Conservation (phyloP, 2,888 invertebrate species). For the Scaptomyza cyrtandrae region DNA sequence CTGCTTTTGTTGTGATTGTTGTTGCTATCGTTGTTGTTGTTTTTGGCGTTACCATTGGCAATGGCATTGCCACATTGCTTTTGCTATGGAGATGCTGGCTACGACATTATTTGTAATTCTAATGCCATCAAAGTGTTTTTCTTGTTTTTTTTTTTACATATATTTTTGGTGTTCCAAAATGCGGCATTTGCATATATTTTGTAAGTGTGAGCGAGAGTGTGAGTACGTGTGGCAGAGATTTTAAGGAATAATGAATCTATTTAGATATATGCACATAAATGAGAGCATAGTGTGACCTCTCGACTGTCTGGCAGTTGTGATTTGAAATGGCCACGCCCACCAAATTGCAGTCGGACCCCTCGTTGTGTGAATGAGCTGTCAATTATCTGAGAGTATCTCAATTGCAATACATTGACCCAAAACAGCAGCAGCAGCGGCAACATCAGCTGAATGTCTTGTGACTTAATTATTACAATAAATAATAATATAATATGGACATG, state of each 20-base stretch:
- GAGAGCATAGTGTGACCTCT: slow-evolving; percentile 11
- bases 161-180: slow-evolving; percentile 34
- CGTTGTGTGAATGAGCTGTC: slow-evolving; percentile 22
- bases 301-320: neutral
- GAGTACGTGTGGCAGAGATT: slow-evolving; percentile 11
- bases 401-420: slow-evolving; percentile 53
- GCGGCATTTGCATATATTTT: slow-evolving; percentile 50
- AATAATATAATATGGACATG: slow-evolving; percentile 45
- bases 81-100: slow-evolving; percentile 38
- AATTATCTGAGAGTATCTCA: slow-evolving; percentile 44
- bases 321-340: slow-evolving; percentile 12
- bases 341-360: slow-evolving; percentile 14
- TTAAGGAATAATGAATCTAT: slow-evolving; percentile 5
- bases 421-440: neutral
- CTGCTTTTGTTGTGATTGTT: slow-evolving; percentile 11
- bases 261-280: neutral
- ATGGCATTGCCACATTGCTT: slow-evolving; percentile 52
- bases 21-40: slow-evolving; percentile 7
- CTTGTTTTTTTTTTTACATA: neutral
- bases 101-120: slow-evolving; percentile 73
- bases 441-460: slow-evolving; percentile 19
- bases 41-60: slow-evolving; percentile 26
- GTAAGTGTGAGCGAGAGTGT: neutral
- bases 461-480: slow-evolving; percentile 63
- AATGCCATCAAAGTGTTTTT: slow-evolving; percentile 71